Evolutionary conservation across 2,797 vertebrate genomes (phyloP), one percentile per base, ranked within the genome.

Genomic region (Urophycis tenuis): DNA sequence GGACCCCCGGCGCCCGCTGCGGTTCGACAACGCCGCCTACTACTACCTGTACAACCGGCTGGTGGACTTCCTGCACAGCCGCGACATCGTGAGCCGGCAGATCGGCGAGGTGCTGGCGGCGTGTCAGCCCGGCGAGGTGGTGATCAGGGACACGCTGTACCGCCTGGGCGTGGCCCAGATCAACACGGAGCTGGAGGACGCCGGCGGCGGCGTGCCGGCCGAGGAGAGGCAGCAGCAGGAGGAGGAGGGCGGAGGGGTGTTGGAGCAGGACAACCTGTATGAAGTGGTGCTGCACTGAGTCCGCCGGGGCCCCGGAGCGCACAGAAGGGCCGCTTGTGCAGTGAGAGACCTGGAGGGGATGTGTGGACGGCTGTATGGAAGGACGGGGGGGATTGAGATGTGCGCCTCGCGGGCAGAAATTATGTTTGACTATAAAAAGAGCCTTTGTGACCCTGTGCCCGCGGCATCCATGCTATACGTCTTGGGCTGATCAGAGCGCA

Each of bases 21-120:
- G 91, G 86, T 99, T 98, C 8, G 95, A 95, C 85, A 98, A 96
- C 9, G 92, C 96, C 0, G 96, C 96, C 0, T 95, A 96, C 88
- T 99, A 99, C 93, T 99, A 96, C 93, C 95, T 99, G 81, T 97
- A 96, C 89, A 98, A 98, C 89, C 95, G 98, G 32, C 93, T 99
- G 84, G 78, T 96, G 78, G 98, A 99, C 91, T 99, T 97, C 90
- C 94, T 99, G 85, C 95, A 92, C 82, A 98, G 97, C 89, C 92
- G 95, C 8, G 97, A 99, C 39, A 94, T 99, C 0, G 98, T 99
- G 70, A 96, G 93, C 82, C 91, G 94, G 83, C 98, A 99, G 91
- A 99, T 99, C 87, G 92, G 91, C 45, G 93, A 97, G 35, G 92
- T 98, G 1, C 93, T 99, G 67, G 95, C 94, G 87, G 94, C 92